Conservation (phyloP, 2,113 vertebrate species). For the Tympanuchus pallidicinctus region DNA sequence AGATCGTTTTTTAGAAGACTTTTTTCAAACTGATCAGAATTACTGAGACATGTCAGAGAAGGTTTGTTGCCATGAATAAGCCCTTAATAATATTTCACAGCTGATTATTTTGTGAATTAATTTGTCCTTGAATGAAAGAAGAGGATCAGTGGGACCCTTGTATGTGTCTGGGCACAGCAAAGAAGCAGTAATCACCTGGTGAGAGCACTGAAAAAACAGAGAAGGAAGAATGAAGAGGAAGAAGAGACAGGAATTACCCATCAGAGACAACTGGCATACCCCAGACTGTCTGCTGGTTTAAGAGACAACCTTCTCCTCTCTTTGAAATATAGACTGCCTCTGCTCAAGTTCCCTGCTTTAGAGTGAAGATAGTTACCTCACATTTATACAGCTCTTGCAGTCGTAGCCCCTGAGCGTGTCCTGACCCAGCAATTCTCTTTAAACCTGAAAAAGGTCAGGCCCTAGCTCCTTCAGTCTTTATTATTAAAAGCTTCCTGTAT, state of each 20-base stretch:
- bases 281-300: neutral
- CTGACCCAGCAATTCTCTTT: conserved; percentile 35
- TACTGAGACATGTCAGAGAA: conserved; percentile 33
- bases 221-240: neutral
- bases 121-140: conserved; percentile 42
- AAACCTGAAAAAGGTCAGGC: conserved; percentile 28
- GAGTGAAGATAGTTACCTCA: conserved; percentile 34
- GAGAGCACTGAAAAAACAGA: neutral
- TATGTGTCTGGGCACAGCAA: neutral
- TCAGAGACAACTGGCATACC: neutral
- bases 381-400: neutral
- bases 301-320: neutral
- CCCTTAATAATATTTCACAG: conserved; percentile 46
- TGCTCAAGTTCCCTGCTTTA: conserved; percentile 9
- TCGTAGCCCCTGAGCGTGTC: conserved; percentile 13
- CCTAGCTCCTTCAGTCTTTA: neutral
- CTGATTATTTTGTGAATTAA: conserved; percentile 27
- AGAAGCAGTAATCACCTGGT: neutral
- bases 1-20: conserved; percentile 31
- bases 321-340: neutral
- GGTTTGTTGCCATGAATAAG: conserved; percentile 5
- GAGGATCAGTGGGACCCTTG: neutral
- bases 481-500: conserved; percentile 66
- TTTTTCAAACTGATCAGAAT: conserved; percentile 61
- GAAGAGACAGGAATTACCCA: neutral